These are phyloP conservation scores for Acanthosepion pharaonis DNA, from an alignment of 2,888 invertebrate species.

Conservation along the genomic window DNA sequence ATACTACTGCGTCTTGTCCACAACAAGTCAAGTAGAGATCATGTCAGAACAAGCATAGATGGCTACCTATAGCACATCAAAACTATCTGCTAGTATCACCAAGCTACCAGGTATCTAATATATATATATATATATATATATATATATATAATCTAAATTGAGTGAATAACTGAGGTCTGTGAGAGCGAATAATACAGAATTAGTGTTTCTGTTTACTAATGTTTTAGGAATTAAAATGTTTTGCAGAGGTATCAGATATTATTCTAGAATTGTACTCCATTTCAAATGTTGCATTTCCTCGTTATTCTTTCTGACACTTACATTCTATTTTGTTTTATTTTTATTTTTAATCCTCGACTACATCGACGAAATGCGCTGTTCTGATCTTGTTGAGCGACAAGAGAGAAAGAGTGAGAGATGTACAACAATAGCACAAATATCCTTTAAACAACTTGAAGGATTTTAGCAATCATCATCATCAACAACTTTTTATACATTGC, in stretches of 20 bases:
- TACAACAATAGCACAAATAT: not conserved
- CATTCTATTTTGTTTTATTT: not conserved
- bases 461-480: not conserved
- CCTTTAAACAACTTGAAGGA: not conserved
- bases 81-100: constrained; percentile 24
- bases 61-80: constrained; percentile 39
- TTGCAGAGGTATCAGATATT: too few relatives aligned
- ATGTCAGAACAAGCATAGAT: constrained; percentile 43
- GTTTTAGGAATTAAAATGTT: too few relatives aligned
- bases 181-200: too few relatives aligned
- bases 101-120: constrained; percentile 3
- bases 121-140: constrained; percentile 44
- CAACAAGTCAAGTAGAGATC: not conserved
- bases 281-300: too few relatives aligned
- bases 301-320: too few relatives aligned
- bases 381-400: not conserved
- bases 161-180: not conserved
- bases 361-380: constrained; percentile 9
- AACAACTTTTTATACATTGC: constrained; percentile 25
- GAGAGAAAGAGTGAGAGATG: not conserved
- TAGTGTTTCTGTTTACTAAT: too few relatives aligned
- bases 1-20: too few relatives aligned
- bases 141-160: not conserved
- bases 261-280: too few relatives aligned
- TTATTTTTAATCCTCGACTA: not conserved